These are phyloP conservation scores for Diaperis boleti DNA, from an alignment of 2,888 invertebrate genomes.

Conservation along the genomic window DNA sequence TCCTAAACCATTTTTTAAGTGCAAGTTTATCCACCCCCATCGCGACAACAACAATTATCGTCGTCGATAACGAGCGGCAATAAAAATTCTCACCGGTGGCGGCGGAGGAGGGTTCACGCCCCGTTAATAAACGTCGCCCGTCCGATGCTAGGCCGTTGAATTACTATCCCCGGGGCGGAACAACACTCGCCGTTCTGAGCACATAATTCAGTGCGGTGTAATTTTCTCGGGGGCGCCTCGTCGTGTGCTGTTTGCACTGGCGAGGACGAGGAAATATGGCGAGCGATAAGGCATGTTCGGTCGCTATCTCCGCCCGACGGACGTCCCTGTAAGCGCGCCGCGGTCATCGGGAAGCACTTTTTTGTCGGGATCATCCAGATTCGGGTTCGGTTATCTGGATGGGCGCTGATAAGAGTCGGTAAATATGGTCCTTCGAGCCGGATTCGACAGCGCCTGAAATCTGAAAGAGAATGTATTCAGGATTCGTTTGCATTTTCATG, in stretches of 20 bases:
- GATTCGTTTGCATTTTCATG: too few relatives aligned
- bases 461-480: too few relatives aligned
- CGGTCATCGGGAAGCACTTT: slow-evolving; percentile 23
- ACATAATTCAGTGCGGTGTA: slow-evolving; percentile 58
- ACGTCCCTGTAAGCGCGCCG: slow-evolving; percentile 36
- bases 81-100: slow-evolving; percentile 41
- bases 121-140: slow-evolving; percentile 40
- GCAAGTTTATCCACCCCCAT: too few relatives aligned
- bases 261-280: slow-evolving; percentile 62
- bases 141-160: slow-evolving; percentile 36
- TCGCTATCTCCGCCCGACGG: slow-evolving; percentile 57
- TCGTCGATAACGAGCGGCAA: slow-evolving; percentile 38
- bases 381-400: too few relatives aligned
- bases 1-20: too few relatives aligned
- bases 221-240: slow-evolving; percentile 58
- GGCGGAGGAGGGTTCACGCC: slow-evolving; percentile 26
- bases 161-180: slow-evolving; percentile 37
- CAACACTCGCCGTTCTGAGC: slow-evolving; percentile 43
- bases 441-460: too few relatives aligned
- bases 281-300: slow-evolving; percentile 65
- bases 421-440: too few relatives aligned
- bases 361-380: too few relatives aligned
- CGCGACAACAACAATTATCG: slow-evolving; percentile 36
- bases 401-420: too few relatives aligned
- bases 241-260: slow-evolving; percentile 52